Conservation (phyloP, 2,113 vertebrate species). For the Tupaia tana region DNA sequence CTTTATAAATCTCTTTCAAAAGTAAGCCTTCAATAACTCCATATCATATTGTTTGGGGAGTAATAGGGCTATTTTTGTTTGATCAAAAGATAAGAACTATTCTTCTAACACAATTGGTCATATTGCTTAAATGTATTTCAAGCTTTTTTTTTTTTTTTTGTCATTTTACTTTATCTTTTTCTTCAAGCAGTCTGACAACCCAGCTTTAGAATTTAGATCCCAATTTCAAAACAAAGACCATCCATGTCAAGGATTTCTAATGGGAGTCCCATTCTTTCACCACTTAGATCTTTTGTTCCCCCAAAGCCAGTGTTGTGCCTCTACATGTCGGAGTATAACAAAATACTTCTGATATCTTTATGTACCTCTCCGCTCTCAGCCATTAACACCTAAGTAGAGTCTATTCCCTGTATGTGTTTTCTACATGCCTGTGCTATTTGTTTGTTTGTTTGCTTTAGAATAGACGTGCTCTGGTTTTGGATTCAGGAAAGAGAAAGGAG, state of each 20-base stretch:
- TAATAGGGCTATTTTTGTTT: not conserved
- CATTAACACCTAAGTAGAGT: not conserved
- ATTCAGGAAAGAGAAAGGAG: not conserved
- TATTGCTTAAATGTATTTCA: slow-evolving; percentile 25
- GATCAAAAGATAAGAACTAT: slow-evolving; percentile 2
- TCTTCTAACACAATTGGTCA: not conserved
- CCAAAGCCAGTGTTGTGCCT: not conserved
- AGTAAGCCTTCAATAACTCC: not conserved
- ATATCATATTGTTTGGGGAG: not conserved
- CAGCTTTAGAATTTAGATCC: not conserved
- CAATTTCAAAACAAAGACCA: slow-evolving; percentile 2
- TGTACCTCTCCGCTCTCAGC: not conserved
- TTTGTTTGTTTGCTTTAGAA: not conserved
- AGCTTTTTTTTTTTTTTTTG: not conserved
- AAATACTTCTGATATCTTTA: not conserved
- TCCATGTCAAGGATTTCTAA: not conserved
- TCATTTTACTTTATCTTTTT: not conserved
- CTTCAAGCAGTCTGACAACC: not conserved
- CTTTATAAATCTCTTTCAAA: not conserved
- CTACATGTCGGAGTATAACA: not conserved
- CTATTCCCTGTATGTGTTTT: not conserved
- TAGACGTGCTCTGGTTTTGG: not conserved
- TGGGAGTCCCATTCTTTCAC: not conserved
- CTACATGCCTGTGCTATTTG: not conserved
- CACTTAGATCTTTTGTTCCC: not conserved